These are phyloP conservation scores for Cantharis rustica DNA, from an alignment of 2,888 invertebrate species.

Conservation along the genomic window DNA sequence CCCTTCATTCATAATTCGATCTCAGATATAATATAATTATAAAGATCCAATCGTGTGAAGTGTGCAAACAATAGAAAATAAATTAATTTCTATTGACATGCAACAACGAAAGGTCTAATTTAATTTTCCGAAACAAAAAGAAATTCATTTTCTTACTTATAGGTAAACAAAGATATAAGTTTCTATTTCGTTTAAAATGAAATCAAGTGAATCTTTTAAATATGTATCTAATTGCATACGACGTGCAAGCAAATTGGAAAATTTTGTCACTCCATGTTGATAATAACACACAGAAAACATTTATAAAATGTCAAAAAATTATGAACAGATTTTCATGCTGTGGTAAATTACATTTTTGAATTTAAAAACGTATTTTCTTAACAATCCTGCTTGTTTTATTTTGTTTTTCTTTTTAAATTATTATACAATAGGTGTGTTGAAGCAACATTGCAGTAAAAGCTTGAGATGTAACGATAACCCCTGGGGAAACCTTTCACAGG, in stretches of 20 bases:
- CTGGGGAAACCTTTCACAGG: slow-evolving; percentile 12
- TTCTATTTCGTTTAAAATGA: not conserved
- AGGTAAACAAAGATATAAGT: not conserved
- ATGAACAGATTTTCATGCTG: not conserved
- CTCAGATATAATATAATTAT: slow-evolving; percentile 21
- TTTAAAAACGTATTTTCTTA: not conserved
- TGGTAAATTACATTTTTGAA: not conserved
- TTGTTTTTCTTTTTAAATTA: slow-evolving; percentile 12
- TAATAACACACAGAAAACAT: not conserved
- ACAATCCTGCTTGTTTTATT: not conserved
- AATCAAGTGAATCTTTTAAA: not conserved
- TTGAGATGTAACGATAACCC: not conserved
- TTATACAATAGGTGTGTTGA: slow-evolving; percentile 7
- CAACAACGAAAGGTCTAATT: slow-evolving; percentile 8
- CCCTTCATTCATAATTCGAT: slow-evolving; percentile 28
- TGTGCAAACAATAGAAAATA: slow-evolving; percentile 25
- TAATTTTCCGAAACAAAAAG: slow-evolving; percentile 5
- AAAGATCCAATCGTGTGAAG: slow-evolving; percentile 8
- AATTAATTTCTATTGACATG: slow-evolving; percentile 20
- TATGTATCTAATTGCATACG: not conserved
- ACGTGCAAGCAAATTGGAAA: not conserved
- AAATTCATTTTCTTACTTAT: not conserved
- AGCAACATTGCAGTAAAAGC: slow-evolving; percentile 8
- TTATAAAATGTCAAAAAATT: not conserved
- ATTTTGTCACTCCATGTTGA: not conserved